Evolutionary conservation across 2,888 invertebrate genomes (phyloP).

Genomic region (Sphaeridia pumilis): DNA sequence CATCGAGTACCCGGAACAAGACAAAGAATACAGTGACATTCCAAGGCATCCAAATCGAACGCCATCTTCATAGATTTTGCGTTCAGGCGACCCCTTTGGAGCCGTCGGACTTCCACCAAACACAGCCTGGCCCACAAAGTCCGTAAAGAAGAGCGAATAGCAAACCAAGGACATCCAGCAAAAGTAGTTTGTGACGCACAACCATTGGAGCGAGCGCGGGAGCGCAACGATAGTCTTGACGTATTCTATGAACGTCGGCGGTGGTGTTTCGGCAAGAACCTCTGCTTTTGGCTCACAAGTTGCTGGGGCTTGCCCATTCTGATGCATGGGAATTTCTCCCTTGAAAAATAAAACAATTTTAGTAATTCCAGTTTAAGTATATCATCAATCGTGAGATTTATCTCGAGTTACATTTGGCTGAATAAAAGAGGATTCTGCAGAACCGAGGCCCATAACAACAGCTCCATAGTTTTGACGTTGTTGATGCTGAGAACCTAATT

Average conservation of each 20-base stretch:
- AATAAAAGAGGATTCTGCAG: conserved; percentile 20
- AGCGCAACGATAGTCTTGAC: conserved; percentile 80
- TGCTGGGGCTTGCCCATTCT: neutral
- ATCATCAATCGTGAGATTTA: no score
- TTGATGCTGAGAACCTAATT: no score
- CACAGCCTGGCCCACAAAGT: conserved; percentile 85
- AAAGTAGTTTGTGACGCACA: conserved; percentile 87
- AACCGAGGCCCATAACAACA: conserved; percentile 4
- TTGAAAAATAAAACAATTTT: no score
- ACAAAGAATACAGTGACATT: conserved; percentile 84
- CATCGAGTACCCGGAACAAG: conserved; percentile 69
- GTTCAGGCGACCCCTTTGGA: conserved; percentile 38
- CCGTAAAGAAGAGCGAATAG: conserved; percentile 91
- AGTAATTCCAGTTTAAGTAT: no score
- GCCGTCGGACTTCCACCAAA: conserved; percentile 60
- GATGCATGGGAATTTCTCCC: neutral
- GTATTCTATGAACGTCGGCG: conserved; percentile 53
- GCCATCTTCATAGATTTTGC: conserved; percentile 64
- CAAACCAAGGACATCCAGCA: conserved; percentile 98
- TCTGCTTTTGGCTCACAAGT: neutral
- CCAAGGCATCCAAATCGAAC: conserved; percentile 93
- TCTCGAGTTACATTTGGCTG: no score
- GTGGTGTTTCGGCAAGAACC: neutral
- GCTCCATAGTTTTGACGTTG: conserved; percentile 18
- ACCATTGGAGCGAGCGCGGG: conserved; percentile 71